Evolutionary conservation across 2,113 vertebrate genomes (phyloP).

Genomic region (Nothoprocta perdicaria): DNA sequence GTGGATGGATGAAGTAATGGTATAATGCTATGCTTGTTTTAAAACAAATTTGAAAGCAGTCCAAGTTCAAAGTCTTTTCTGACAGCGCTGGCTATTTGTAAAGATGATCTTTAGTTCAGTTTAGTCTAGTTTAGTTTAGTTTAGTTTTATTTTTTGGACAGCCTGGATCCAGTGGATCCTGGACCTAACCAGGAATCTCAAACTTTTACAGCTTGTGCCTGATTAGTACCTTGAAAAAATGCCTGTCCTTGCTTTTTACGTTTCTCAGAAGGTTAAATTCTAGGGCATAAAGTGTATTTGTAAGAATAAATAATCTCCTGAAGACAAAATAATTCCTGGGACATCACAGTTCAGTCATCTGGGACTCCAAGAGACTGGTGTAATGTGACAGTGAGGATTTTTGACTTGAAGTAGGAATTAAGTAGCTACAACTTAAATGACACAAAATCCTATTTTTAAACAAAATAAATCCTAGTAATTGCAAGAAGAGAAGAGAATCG

Average conservation of each 20-base stretch:
- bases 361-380: constrained; percentile 34
- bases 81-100: neutral
- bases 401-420: constrained; percentile 64
- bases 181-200: neutral
- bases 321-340: constrained; percentile 56
- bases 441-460: constrained; percentile 54
- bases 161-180: neutral
- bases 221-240: neutral
- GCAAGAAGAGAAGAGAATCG: constrained; percentile 13
- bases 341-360: constrained; percentile 20
- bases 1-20: accelerated
- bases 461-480: constrained; percentile 60
- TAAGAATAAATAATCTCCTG: constrained; percentile 25
- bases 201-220: neutral
- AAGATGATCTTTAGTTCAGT: neutral
- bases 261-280: constrained; percentile 1
- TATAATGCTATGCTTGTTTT: neutral
- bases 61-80: neutral
- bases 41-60: neutral
- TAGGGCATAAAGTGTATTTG: neutral
- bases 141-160: neutral
- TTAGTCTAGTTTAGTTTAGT: neutral
- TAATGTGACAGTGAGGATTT: constrained; percentile 55
- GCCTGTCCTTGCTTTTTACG: neutral
- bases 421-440: constrained; percentile 39